Percentiles rank a stretch among this genome's conserved stretches.
phyloP scores from a whole-genome alignment of 1,140 invertebrate species.

The Ectropis grisescens region DNA sequence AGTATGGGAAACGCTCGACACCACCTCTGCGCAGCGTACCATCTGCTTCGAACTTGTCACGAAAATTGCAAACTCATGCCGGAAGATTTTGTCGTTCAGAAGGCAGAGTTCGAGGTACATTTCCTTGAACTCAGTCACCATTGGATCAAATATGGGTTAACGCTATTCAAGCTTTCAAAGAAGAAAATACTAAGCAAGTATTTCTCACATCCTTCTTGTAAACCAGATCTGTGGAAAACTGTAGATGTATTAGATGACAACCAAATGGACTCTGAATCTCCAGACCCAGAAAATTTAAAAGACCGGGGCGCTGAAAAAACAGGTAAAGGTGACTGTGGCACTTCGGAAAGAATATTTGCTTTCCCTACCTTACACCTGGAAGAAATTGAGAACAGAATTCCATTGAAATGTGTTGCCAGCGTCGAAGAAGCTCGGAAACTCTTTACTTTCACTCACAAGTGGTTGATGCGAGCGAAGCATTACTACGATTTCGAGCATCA shows the following conservation, averaged over 20 bases:
- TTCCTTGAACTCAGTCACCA: conserved; percentile 74
- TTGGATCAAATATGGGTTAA: conserved; percentile 76
- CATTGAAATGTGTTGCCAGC: conserved; percentile 24
- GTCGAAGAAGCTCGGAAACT: conserved; percentile 72
- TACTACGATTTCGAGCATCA: conserved; percentile 79
- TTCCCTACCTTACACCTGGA: conserved; percentile 46
- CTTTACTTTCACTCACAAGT: conserved; percentile 76
- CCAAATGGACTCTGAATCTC: conserved; percentile 16
- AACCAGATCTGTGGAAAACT: conserved; percentile 39
- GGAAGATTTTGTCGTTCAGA: conserved; percentile 48
- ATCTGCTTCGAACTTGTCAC: conserved; percentile 65
- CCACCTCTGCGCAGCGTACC: conserved; percentile 70
- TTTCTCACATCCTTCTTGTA: conserved; percentile 37
- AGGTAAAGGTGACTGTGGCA: conserved; percentile 32
- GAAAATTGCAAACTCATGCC: conserved; percentile 56
- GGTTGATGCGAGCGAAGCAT: conserved; percentile 74
- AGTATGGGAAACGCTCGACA: conserved; percentile 69
- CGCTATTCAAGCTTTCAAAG: conserved; percentile 71
- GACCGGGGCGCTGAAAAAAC: conserved; percentile 32
- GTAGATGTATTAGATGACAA: conserved; percentile 29
- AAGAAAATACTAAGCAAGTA: conserved; percentile 50
- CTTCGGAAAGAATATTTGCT: conserved; percentile 27
- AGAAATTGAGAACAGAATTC: conserved; percentile 39
- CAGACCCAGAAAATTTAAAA: conserved; percentile 35
- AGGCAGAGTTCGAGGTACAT: conserved; percentile 65